Percentiles rank a stretch among this genome's conserved stretches.
These are phyloP conservation scores for Gavia stellata DNA, from an alignment of 2,113 vertebrate species.

Conservation along the genomic window DNA sequence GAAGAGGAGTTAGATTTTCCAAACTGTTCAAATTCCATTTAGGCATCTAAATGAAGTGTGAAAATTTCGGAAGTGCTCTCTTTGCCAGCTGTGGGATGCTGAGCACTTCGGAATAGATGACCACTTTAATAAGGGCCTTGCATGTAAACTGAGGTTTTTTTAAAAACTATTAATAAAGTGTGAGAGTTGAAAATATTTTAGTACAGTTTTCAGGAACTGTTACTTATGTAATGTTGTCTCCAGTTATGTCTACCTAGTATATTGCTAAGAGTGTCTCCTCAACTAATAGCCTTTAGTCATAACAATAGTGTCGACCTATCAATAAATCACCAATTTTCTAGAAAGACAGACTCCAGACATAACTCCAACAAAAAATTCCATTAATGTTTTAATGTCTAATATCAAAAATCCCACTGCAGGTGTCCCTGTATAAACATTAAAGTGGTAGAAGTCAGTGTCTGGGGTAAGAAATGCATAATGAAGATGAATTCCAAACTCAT, in stretches of 20 bases:
- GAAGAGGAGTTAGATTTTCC: neutral
- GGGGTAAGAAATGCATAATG: neutral
- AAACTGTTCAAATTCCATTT: neutral
- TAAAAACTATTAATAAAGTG: neutral
- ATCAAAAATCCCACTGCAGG: neutral
- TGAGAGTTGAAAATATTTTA: neutral
- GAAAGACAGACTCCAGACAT: neutral
- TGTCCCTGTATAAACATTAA: neutral
- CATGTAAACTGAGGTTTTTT: neutral
- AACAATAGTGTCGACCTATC: neutral
- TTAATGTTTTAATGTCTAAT: neutral
- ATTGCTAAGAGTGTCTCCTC: neutral
- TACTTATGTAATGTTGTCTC: neutral
- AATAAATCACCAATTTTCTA: neutral
- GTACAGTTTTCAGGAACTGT: neutral
- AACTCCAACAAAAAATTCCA: neutral
- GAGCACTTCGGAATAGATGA: neutral
- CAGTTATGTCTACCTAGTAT: neutral
- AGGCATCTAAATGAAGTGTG: neutral
- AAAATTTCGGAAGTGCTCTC: neutral
- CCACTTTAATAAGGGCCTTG: neutral
- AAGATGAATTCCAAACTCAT: neutral
- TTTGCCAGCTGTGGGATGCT: neutral
- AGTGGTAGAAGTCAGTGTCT: neutral
- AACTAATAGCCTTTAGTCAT: neutral